These are phyloP conservation scores for Cassiopea andromeda DNA, from an alignment of 30 jellyfish, hydroid and myxozoan genomes.

Conservation along the genomic window DNA sequence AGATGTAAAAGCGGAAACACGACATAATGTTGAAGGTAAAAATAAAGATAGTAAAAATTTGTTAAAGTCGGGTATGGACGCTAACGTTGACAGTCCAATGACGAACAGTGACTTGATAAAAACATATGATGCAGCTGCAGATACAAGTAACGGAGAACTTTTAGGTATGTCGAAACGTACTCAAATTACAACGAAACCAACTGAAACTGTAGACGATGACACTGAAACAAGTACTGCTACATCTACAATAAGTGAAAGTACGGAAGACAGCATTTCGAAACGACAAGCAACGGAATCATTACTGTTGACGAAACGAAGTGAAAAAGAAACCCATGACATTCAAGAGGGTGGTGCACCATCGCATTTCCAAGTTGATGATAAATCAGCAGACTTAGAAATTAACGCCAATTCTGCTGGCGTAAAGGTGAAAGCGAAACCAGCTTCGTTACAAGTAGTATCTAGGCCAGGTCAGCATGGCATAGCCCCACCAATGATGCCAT, in stretches of 20 bases:
- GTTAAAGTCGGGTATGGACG: conserved; percentile 84
- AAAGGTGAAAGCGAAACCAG: conserved; percentile 95
- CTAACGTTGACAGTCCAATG: conserved; percentile 93
- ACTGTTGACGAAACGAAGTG: conserved; percentile 51
- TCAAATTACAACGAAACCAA: conserved; percentile 23
- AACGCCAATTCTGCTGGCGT: conserved; percentile 99
- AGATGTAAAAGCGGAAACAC: conserved; percentile 62
- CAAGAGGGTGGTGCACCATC: conserved; percentile 98
- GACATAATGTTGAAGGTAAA: conserved; percentile 79
- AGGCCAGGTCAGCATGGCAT: conserved; percentile 88
- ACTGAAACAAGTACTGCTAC: conserved; percentile 22
- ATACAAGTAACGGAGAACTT: conserved; percentile 89
- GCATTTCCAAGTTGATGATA: conserved; percentile 94
- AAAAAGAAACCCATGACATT: conserved; percentile 85
- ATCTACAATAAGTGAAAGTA: conserved; percentile 10
- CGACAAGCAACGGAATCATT: conserved; percentile 31
- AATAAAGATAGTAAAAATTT: conserved; percentile 43
- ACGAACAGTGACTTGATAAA: conserved; percentile 82
- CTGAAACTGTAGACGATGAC: neutral
- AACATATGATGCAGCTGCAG: conserved; percentile 70
- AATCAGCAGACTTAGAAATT: conserved; percentile 91
- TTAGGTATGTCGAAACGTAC: conserved; percentile 76
- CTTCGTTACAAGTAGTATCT: conserved; percentile 94
- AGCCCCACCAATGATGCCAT: conserved; percentile 64
- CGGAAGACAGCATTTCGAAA: conserved; percentile 21